Evolutionary conservation across 1,140 invertebrate genomes (phyloP), one percentile per base, ranked within the genome.

Genomic region (Pseudomyrmex cubaensis): DNA sequence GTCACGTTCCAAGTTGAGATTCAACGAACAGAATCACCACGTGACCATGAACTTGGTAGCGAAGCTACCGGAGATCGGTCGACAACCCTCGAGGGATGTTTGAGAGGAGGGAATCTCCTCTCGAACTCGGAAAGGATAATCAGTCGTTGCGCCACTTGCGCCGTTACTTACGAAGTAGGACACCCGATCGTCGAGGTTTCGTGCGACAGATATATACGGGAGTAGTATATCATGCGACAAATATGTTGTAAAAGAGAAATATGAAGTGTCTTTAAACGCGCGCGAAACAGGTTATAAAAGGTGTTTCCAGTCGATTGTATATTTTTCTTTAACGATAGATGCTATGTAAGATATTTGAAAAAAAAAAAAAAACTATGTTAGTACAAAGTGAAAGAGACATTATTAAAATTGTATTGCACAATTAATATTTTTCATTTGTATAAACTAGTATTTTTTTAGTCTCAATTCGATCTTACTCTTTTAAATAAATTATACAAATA

Each of bases 1-100:
- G 75, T 77, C 75, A 69, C 63, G 52, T 57, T 57, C 75, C 17
- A 25, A 69, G 35, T 20, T 48, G 76, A 13, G 10, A 57, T 78
- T 57, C 76, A 20, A 75, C 57, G 48, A 25, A 13, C n/a, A 59
- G 50, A 20, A 50, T 25, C 25, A 35, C 35, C 35, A 69, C 64
- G 76, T 70, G 76, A 70, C 64, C 76, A 12, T 78, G 76, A 78
- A 78, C 76, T 78, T 70, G 76, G 46, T 59, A 73, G 20, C 15
- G 54, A 22, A 52, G 48, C 59, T 59, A 52, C 35, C 8, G 20
- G 46, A 20, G 61, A 66, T 54, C 63, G 52, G 54, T 48, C 52
- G 20, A 70, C 54, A 3, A 22, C 20, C 59, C 73, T 59, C 73
- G 73, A 17, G 70, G 70, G 54, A 73, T 20, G 2, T 17, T 74